Evolutionary conservation across 2,888 invertebrate genomes (phyloP).

Genomic region (Candidula unifasciata): DNA sequence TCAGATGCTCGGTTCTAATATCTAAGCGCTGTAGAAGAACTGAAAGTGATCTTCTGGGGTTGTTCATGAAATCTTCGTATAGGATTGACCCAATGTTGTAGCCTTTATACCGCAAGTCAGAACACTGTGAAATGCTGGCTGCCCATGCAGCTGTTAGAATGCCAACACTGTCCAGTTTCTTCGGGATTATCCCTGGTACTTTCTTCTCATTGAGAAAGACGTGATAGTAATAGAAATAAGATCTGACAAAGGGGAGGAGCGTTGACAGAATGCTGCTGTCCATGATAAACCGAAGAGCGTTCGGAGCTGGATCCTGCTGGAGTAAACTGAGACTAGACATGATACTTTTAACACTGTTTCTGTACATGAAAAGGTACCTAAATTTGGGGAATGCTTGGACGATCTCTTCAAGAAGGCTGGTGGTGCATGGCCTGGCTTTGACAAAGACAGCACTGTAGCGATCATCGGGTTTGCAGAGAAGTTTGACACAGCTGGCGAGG

Average conservation of each 20-base stretch:
- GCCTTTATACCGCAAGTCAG: constrained; percentile 65
- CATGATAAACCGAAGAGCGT: constrained; percentile 64
- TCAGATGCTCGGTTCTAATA: constrained; percentile 66
- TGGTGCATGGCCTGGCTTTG: constrained; percentile 66
- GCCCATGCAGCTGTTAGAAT: constrained; percentile 70
- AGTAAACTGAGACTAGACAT: constrained; percentile 66
- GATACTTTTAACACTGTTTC: constrained; percentile 70
- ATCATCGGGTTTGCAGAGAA: constrained; percentile 72
- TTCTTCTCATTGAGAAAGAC: constrained; percentile 64
- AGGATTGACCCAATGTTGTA: constrained; percentile 66
- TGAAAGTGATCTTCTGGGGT: constrained; percentile 63
- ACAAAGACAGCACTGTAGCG: constrained; percentile 66
- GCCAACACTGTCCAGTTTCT: constrained; percentile 62
- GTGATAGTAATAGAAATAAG: constrained; percentile 61
- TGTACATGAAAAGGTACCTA: constrained; percentile 68
- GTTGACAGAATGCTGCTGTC: constrained; percentile 67
- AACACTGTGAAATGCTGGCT: constrained; percentile 62
- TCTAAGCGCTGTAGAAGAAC: constrained; percentile 66
- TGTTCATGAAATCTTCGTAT: constrained; percentile 72
- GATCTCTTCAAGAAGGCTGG: constrained; percentile 66
- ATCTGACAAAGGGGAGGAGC: constrained; percentile 65
- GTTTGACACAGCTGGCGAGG: constrained; percentile 66
- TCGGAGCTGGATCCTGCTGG: constrained; percentile 63
- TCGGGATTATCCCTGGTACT: constrained; percentile 57
- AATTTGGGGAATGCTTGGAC: constrained; percentile 65